These are phyloP conservation scores for Drosophila differens DNA, from an alignment of 2,888 invertebrate species.

Conservation along the genomic window DNA sequence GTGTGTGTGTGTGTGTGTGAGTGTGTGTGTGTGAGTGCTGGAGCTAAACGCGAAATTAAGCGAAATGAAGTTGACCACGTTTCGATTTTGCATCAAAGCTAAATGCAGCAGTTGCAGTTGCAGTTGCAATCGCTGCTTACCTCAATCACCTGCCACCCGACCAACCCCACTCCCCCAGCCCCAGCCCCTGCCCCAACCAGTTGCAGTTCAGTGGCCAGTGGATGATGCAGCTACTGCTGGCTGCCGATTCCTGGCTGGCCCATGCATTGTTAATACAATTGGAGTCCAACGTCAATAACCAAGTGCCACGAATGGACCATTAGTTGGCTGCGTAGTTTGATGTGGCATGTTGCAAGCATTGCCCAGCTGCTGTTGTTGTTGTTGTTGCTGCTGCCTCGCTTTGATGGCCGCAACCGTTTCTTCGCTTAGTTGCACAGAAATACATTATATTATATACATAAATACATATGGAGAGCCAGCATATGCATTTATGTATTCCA, in stretches of 20 bases:
- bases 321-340: slow-evolving; percentile 71
- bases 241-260: slow-evolving; percentile 35
- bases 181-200: neutral
- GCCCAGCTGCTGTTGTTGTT: slow-evolving; percentile 19
- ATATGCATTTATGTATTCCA: slow-evolving; percentile 24
- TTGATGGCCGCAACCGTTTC: slow-evolving; percentile 61
- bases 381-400: slow-evolving; percentile 28
- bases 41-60: slow-evolving; percentile 77
- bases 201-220: slow-evolving; percentile 44
- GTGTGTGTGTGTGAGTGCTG: slow-evolving; percentile 23
- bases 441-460: slow-evolving; percentile 13
- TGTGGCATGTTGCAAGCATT: slow-evolving; percentile 52
- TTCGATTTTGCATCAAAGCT: slow-evolving; percentile 82
- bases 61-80: slow-evolving; percentile 82
- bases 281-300: slow-evolving; percentile 80
- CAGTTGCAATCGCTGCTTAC: slow-evolving; percentile 42
- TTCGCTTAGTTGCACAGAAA: slow-evolving; percentile 49
- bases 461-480: neutral
- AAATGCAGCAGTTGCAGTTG: slow-evolving; percentile 59
- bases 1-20: neutral
- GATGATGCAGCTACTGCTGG: slow-evolving; percentile 16
- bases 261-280: slow-evolving; percentile 82
- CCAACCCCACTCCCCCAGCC: neutral
- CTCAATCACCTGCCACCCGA: slow-evolving; percentile 6
- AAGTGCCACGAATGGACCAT: slow-evolving; percentile 82